Conservation (phyloP, 2,797 vertebrate species). For the Dromococcyx pavoninus region DNA sequence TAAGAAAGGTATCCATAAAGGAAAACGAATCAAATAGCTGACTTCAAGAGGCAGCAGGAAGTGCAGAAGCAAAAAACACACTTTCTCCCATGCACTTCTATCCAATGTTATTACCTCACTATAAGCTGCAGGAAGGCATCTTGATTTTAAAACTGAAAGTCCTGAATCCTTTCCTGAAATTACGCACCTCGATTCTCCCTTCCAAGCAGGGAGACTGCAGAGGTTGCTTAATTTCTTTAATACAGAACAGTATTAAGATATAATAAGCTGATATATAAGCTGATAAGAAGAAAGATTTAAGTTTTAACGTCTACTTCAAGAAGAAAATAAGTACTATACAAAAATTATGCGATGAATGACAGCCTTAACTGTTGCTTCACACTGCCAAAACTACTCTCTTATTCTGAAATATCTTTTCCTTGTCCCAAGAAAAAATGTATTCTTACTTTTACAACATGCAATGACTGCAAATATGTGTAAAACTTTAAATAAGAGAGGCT, state of each 20-base stretch:
- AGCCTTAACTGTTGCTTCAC: background rate
- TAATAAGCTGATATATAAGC: no score
- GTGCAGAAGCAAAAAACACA: background rate
- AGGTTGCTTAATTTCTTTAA: background rate
- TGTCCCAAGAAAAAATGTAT: background rate
- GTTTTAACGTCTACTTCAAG: background rate
- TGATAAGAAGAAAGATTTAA: background rate
- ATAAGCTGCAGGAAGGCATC: background rate
- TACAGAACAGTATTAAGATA: background rate
- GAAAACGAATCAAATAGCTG: background rate
- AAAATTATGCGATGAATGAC: background rate
- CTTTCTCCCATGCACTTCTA: background rate
- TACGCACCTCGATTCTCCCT: background rate
- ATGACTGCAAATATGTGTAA: background rate
- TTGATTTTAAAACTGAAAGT: background rate
- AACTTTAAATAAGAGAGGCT: background rate
- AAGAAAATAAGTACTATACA: background rate
- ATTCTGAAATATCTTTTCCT: background rate
- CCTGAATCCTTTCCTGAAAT: background rate
- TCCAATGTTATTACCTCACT: background rate
- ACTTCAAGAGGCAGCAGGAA: background rate
- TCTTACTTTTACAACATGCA: background rate
- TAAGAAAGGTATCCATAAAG: background rate
- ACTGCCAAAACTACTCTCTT: background rate
- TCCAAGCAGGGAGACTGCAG: background rate